Percentiles rank a stretch among this genome's conserved stretches.
Evolutionary conservation across 2,797 vertebrate genomes (phyloP).

Genomic region (Cryptoblepharus egeriae): DNA sequence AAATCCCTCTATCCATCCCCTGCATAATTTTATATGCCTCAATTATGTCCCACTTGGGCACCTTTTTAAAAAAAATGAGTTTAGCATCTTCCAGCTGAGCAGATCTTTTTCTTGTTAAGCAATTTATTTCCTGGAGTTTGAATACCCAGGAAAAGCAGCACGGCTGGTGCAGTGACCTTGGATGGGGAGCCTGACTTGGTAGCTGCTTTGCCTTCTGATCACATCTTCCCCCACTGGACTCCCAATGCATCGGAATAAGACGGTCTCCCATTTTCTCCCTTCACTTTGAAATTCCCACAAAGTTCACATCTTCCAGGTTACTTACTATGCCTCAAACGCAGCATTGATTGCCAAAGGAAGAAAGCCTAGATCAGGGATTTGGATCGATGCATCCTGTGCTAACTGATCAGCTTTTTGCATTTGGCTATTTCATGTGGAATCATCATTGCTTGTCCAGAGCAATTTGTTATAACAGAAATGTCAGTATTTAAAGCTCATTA

Average conservation of each 20-base stretch:
- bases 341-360: not conserved
- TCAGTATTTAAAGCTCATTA: not conserved
- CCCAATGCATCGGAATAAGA: not conserved
- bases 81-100: not conserved
- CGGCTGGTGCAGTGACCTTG: not conserved
- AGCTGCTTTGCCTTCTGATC: not conserved
- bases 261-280: slow-evolving; percentile 5
- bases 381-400: not conserved
- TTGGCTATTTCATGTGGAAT: not conserved
- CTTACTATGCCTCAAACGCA: not conserved
- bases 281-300: slow-evolving; percentile 7
- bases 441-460: not conserved
- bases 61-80: too few relatives aligned
- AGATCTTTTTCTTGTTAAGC: not conserved
- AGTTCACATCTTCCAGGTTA: slow-evolving; percentile 21
- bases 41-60: too few relatives aligned
- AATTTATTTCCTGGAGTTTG: fast-evolving
- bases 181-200: not conserved
- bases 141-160: not conserved
- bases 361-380: not conserved
- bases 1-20: too few relatives aligned
- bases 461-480: not conserved
- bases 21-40: too few relatives aligned
- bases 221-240: not conserved
- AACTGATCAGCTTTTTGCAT: not conserved